Evolutionary conservation across 2,888 invertebrate genomes (phyloP).

Genomic region (Protophormia terraenovae): DNA sequence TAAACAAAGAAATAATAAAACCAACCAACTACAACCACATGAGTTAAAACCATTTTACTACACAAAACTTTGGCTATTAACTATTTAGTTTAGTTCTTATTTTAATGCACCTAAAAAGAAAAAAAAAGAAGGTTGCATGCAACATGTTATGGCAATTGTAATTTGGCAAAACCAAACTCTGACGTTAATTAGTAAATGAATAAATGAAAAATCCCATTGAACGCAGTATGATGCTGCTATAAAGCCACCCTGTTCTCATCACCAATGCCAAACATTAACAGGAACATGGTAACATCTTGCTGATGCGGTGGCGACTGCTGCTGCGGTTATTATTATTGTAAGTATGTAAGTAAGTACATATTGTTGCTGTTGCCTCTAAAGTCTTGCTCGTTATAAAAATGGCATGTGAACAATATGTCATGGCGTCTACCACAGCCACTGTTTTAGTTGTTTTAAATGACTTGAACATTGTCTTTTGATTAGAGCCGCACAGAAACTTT

Average conservation of each 20-base stretch:
- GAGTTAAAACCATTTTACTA: constrained; percentile 43
- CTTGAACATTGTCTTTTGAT: constrained; percentile 66
- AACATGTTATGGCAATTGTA: constrained; percentile 69
- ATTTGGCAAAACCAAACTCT: constrained; percentile 74
- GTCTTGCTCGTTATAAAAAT: constrained; percentile 57
- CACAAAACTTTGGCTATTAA: constrained; percentile 54
- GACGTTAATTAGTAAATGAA: constrained; percentile 77
- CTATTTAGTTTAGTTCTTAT: constrained; percentile 36
- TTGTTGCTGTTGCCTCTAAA: constrained; percentile 10
- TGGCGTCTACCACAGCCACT: constrained; percentile 66
- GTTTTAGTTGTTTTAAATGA: constrained; percentile 66
- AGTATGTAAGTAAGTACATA: neutral
- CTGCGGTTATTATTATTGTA: neutral
- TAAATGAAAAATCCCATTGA: constrained; percentile 54
- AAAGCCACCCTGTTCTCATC: constrained; percentile 45
- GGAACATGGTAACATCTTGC: neutral
- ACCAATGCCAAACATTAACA: constrained; percentile 8
- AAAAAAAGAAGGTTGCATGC: constrained; percentile 66
- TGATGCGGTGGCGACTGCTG: neutral
- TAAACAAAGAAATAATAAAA: too few relatives aligned
- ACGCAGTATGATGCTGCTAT: constrained; percentile 54
- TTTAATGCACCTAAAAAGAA: constrained; percentile 20
- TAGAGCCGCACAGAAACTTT: constrained; percentile 52
- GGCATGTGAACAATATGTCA: constrained; percentile 69
- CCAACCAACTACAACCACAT: neutral